These are phyloP conservation scores for Notarius quadriscutis DNA, from an alignment of 2,113 vertebrate species.

Conservation along the genomic window DNA sequence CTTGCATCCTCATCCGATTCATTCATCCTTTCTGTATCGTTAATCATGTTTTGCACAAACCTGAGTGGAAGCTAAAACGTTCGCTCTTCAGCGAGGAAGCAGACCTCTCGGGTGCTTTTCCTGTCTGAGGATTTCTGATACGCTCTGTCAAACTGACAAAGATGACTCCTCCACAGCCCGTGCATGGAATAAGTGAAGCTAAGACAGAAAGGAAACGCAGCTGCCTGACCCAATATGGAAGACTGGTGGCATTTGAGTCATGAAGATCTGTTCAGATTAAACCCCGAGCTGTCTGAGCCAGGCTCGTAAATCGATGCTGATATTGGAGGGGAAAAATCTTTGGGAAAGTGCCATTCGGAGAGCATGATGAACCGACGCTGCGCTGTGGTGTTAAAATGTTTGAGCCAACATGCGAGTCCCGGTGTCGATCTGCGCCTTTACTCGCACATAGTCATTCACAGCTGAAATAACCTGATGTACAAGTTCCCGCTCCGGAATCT, in stretches of 20 bases:
- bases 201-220: not conserved
- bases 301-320: not conserved
- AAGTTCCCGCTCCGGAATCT: not conserved
- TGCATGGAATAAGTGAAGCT: not conserved
- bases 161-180: not conserved
- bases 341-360: not conserved
- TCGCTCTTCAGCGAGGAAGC: not conserved
- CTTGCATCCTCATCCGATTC: not conserved
- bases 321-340: not conserved
- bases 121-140: not conserved
- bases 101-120: not conserved
- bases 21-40: not conserved
- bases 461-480: conserved; percentile 25
- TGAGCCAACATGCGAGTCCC: not conserved
- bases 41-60: not conserved
- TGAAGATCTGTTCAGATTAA: not conserved
- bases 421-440: conserved; percentile 1
- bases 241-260: not conserved
- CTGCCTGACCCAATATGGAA: not conserved
- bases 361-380: not conserved
- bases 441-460: conserved; percentile 34
- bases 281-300: not conserved
- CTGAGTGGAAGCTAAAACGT: not conserved
- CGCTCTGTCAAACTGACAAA: conserved; percentile 18
- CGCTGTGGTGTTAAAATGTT: not conserved